phyloP scores from a whole-genome alignment of 1,140 invertebrate species.

The Tetraneura akinire region DNA sequence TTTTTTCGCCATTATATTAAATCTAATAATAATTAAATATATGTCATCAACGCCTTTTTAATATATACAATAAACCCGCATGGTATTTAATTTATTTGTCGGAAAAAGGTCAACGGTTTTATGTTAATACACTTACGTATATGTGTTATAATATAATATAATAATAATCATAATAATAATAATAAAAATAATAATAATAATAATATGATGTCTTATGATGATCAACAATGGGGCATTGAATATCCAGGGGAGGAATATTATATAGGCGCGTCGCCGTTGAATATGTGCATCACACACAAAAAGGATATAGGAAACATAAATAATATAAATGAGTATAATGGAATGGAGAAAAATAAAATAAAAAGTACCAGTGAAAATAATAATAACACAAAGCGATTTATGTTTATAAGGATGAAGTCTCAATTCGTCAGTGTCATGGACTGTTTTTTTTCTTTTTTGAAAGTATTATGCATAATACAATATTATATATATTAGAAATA shows the following conservation, averaged over 20 bases:
- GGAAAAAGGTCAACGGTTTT: slow-evolving; percentile 43
- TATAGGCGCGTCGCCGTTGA: slow-evolving; percentile 6
- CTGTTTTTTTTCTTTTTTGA: slow-evolving; percentile 27
- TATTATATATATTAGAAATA: too few species aligned
- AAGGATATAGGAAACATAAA: slow-evolving; percentile 31
- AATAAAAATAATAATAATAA: too few species aligned
- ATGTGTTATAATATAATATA: too few species aligned
- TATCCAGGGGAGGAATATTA: slow-evolving; percentile 1
- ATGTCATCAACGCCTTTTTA: slow-evolving; percentile 34
- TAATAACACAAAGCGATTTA: slow-evolving; percentile 50
- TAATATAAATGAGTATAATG: slow-evolving; percentile 51
- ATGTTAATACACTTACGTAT: slow-evolving; percentile 12
- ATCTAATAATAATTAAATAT: slow-evolving; percentile 43
- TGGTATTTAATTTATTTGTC: slow-evolving; percentile 37
- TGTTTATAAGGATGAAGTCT: slow-evolving; percentile 43
- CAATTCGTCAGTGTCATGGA: slow-evolving; percentile 50
- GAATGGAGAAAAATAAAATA: slow-evolving; percentile 33
- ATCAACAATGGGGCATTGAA: slow-evolving; percentile 40
- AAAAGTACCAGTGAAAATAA: slow-evolving; percentile 39
- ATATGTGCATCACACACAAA: neutral
- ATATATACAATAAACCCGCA: slow-evolving; percentile 42
- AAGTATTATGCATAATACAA: neutral
- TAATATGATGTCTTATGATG: neutral
- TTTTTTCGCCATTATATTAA: slow-evolving; percentile 14
- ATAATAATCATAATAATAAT: too few species aligned